phyloP scores from a whole-genome alignment of 2,797 vertebrate genomes.

The Pangasius djambal region DNA sequence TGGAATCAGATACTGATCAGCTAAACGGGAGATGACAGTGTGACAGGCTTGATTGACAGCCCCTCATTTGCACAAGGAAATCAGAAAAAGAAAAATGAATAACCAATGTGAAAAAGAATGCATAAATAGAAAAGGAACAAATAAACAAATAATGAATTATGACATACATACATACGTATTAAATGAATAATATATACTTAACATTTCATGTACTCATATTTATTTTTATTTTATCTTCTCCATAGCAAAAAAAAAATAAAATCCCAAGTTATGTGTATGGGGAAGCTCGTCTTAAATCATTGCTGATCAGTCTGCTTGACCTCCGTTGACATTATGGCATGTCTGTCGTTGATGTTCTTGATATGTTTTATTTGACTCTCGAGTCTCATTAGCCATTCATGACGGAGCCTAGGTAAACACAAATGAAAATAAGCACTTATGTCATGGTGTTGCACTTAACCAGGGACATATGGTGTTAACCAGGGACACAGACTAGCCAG shows the following conservation, averaged over 20 bases:
- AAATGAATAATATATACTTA: background rate
- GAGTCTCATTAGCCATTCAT: conserved; percentile 72
- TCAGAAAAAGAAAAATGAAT: background rate
- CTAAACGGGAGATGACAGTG: background rate
- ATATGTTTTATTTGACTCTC: conserved; percentile 75
- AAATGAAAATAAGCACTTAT: conserved; percentile 15
- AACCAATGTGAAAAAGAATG: background rate
- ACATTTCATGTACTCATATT: background rate
- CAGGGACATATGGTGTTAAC: background rate
- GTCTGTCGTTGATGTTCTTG: conserved; percentile 67
- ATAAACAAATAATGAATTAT: background rate
- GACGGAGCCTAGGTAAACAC: conserved; percentile 70
- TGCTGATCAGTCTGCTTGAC: conserved; percentile 46
- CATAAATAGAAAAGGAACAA: background rate
- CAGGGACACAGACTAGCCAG: background rate
- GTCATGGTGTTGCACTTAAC: background rate
- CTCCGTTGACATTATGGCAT: conserved; percentile 40
- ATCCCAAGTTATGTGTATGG: background rate
- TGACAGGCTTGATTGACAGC: background rate
- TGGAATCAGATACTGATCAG: background rate
- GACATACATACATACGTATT: background rate
- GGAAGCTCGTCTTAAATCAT: background rate
- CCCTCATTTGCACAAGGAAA: background rate
- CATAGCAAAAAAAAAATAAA: background rate
- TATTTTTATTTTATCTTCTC: background rate